phyloP scores from a whole-genome alignment of 2,113 vertebrate genomes.

The Pangasianodon hypophthalmus region DNA sequence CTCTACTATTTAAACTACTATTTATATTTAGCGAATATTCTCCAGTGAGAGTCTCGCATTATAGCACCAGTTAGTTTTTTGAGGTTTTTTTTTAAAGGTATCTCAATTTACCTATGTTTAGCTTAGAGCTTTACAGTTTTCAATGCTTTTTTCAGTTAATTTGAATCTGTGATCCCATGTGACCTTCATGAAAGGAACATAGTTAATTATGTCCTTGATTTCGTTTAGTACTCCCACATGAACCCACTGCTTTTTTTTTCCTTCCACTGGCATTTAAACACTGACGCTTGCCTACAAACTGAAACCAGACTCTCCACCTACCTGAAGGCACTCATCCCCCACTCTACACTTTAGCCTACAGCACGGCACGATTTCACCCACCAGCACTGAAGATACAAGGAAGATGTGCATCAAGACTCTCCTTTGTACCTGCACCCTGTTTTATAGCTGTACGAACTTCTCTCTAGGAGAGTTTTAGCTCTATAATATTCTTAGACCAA shows the following conservation, averaged over 20 bases:
- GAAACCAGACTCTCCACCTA: not conserved
- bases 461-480: not conserved
- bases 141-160: not conserved
- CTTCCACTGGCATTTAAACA: not conserved
- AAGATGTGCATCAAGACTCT: not conserved
- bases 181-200: not conserved
- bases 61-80: not conserved
- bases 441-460: not conserved
- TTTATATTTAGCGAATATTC: not conserved
- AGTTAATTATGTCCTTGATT: not conserved
- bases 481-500: not conserved
- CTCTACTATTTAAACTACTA: not conserved
- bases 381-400: not conserved
- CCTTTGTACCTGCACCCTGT: not conserved
- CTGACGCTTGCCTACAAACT: not conserved
- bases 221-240: not conserved
- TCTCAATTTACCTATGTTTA: not conserved
- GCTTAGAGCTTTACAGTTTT: not conserved
- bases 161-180: not conserved
- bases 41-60: not conserved
- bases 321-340: not conserved
- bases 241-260: not conserved
- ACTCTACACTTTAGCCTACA: not conserved
- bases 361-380: not conserved
- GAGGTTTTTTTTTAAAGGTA: not conserved